Conservation (phyloP, 2,888 invertebrate genomes). For the Linnaemya vulpina region DNA sequence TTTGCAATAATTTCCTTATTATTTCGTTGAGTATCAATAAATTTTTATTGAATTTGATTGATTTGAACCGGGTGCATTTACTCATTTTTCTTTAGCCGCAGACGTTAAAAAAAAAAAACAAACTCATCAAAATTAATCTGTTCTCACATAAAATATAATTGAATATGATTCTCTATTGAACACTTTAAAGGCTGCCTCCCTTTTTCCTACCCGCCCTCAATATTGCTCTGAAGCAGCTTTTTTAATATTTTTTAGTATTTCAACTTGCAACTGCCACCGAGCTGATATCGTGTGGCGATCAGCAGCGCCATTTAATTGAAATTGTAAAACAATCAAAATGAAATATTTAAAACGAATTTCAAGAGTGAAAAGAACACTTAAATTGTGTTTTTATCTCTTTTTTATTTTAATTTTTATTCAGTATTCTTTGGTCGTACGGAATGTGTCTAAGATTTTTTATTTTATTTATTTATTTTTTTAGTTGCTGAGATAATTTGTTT, state of each 20-base stretch:
- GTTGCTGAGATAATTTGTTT: constrained; percentile 45
- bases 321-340: constrained; percentile 50
- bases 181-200: constrained; percentile 12
- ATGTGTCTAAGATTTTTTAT: constrained; percentile 17
- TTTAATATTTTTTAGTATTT: neutral
- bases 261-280: constrained; percentile 15
- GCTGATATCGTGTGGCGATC: constrained; percentile 58
- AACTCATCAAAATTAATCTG: constrained; percentile 79
- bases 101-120: constrained; percentile 77
- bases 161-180: constrained; percentile 73
- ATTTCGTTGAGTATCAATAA: neutral
- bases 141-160: constrained; percentile 80
- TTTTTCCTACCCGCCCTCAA: neutral
- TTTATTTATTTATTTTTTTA: constrained; percentile 7
- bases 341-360: constrained; percentile 33
- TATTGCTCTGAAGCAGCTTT: neutral
- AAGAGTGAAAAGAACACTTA: constrained; percentile 19
- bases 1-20: neutral
- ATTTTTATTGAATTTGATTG: constrained; percentile 16
- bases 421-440: constrained; percentile 23
- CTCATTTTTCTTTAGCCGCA: constrained; percentile 73
- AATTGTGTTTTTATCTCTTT: neutral
- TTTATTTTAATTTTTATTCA: neutral
- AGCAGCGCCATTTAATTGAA: constrained; percentile 80
- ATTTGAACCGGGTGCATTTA: neutral